phyloP scores from a whole-genome alignment of 1,140 invertebrate species.

The Drosophila malerkotliana region DNA sequence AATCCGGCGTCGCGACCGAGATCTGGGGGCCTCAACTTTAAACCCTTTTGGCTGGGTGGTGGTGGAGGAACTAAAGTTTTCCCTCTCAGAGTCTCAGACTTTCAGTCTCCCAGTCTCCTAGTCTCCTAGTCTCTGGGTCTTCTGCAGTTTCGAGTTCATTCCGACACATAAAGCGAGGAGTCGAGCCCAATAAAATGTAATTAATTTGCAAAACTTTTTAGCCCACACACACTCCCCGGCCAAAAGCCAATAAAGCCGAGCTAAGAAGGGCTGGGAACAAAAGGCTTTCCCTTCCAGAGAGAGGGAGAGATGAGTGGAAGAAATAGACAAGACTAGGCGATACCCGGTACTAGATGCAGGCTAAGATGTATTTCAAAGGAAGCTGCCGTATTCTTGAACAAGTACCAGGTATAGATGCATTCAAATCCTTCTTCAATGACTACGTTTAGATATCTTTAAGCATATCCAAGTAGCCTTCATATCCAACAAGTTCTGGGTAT shows the following conservation, averaged over 20 bases:
- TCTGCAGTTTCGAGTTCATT: constrained; percentile 17
- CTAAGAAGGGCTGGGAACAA: constrained; percentile 10
- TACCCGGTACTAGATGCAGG: too few relatives aligned
- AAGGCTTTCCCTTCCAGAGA: constrained; percentile 27
- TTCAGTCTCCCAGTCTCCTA: too few relatives aligned
- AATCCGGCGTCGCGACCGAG: background rate
- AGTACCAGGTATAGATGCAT: too few relatives aligned
- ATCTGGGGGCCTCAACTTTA: constrained; percentile 33
- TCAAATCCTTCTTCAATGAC: too few relatives aligned
- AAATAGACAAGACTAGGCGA: background rate
- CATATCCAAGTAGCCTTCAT: too few relatives aligned
- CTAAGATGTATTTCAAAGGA: too few relatives aligned
- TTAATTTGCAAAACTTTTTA: constrained; percentile 73
- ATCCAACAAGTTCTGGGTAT: too few relatives aligned
- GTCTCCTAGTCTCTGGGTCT: too few relatives aligned
- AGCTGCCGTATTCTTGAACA: too few relatives aligned
- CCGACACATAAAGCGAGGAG: constrained; percentile 10
- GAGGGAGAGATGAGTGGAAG: background rate
- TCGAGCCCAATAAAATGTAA: constrained; percentile 74
- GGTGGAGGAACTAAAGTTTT: constrained; percentile 18
- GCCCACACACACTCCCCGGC: constrained; percentile 8
- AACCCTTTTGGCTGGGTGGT: constrained; percentile 15
- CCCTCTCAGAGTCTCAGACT: too few relatives aligned
- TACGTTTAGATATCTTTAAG: too few relatives aligned
- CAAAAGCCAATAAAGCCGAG: constrained; percentile 67